Conservation (phyloP, 2,113 vertebrate genomes). For the Hippocampus barbouri region DNA sequence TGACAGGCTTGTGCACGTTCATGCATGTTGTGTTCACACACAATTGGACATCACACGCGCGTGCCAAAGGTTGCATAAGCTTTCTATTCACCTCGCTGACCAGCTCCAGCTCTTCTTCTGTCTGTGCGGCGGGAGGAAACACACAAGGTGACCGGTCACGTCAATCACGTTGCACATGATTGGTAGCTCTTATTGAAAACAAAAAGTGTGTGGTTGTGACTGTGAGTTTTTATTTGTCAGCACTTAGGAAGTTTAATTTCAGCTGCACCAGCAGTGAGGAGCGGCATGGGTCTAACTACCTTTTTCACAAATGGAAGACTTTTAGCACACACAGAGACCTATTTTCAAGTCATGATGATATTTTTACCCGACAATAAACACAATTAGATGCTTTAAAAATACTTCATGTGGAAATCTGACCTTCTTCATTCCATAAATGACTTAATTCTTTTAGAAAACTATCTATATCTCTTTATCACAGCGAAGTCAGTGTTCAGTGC, state of each 20-base stretch:
- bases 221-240: background rate
- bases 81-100: constrained; percentile 84
- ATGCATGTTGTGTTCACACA: constrained; percentile 55
- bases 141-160: background rate
- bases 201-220: background rate
- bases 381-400: no score
- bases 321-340: background rate
- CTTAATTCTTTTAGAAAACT: no score
- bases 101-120: constrained; percentile 95
- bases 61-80: constrained; percentile 32
- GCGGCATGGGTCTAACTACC: background rate
- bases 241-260: background rate
- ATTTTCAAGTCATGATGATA: background rate
- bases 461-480: no score
- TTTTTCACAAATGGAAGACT: background rate
- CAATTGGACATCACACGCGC: constrained; percentile 45
- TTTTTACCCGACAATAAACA: background rate
- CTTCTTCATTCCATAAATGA: no score
- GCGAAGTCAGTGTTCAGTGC: no score
- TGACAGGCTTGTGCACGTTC: constrained; percentile 31
- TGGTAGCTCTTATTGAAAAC: background rate
- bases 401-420: background rate
- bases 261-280: background rate
- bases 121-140: constrained; percentile 70
- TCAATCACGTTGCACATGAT: background rate